Evolutionary conservation across 2,888 invertebrate species (phyloP), one percentile per base, ranked within the genome.

Genomic region (Ichneumon xanthorius): DNA sequence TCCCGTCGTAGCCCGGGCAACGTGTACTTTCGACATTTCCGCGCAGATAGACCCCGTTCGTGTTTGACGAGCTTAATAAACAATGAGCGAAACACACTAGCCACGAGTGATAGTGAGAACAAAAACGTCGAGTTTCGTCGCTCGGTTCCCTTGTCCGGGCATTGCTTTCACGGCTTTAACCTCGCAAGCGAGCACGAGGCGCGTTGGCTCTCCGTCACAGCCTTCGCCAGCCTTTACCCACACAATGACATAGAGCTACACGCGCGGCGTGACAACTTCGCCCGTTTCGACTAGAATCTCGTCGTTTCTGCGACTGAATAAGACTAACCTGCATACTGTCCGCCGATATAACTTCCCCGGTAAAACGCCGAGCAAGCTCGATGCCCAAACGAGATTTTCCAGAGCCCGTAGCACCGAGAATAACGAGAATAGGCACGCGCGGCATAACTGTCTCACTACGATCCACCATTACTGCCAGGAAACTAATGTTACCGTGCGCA

Each of bases 361-460:
- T 95, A 94, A 97, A 98, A 92, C 95, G 96, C 90, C 96, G 96
- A 0, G 99, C 99, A 87, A 99, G 95, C 95, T 99, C 98, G 82
- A 99, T 95, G 81, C 98, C 97, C 89, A 99, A 95, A 94, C 99
- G 99, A 0, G 99, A 99, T 95, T 99, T 99, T 80, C 99, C 99
- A 6, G 98, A 97, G 11, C 99, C 99, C 58, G 99, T 99, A 48
- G 99, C 97, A 90, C 99, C 99, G 88, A 99, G 95, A 94, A 99
- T 97, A 73, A 99, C 97, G 90, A 99, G 96, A 92, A 98, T 94
- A 87, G 98, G 98, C 90, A 96, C 93, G 90, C 95, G 95, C 89
- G 95, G 94, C 89, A 95, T 93, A 94, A 76, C 78, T 81, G 65
- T 84, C 73, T 65, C 68, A 72, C 16, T 65, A 84, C 75, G 61